These are phyloP conservation scores for Caenorhabditis plicata DNA, from an alignment of 2,888 invertebrate species.

Conservation along the genomic window DNA sequence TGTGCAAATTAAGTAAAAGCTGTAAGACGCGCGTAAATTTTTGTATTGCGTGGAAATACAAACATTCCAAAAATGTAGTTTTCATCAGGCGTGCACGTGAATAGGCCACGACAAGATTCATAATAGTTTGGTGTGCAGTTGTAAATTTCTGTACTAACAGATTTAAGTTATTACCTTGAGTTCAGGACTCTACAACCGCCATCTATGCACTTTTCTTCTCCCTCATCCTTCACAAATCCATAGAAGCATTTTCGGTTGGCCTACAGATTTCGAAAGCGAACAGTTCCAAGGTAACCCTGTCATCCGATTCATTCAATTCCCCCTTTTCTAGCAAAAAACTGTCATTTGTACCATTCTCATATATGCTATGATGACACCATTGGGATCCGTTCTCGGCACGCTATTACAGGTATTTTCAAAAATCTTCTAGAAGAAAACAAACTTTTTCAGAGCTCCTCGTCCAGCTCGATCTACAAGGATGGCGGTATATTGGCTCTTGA, in stretches of 20 bases:
- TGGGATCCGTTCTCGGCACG: constrained; percentile 69
- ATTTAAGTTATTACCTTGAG: too few species aligned
- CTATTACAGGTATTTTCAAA: too few species aligned
- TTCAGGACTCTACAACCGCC: constrained; percentile 47
- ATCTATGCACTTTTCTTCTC: constrained; percentile 63
- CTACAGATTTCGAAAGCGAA: constrained; percentile 63
- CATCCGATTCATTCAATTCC: too few species aligned
- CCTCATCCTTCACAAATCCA: constrained; percentile 68
- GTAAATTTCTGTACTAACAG: too few species aligned
- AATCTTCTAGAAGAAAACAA: too few species aligned
- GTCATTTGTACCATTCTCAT: constrained; percentile 65
- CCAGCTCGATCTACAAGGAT: constrained; percentile 29
- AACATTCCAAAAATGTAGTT: too few species aligned
- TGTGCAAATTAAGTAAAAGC: too few species aligned
- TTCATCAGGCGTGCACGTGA: too few species aligned
- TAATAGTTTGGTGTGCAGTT: too few species aligned
- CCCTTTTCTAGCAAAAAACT: constrained; percentile 21
- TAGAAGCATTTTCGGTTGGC: constrained; percentile 72
- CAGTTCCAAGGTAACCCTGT: neutral
- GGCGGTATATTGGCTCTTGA: constrained; percentile 54
- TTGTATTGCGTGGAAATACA: too few species aligned
- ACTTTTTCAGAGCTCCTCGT: constrained; percentile 9
- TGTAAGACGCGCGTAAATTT: too few species aligned
- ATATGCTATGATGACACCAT: constrained; percentile 75
- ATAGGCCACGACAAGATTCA: too few species aligned